Base-by-base conservation (phyloP, 2,888 invertebrate species). In the Epirrita christyi region DNA sequence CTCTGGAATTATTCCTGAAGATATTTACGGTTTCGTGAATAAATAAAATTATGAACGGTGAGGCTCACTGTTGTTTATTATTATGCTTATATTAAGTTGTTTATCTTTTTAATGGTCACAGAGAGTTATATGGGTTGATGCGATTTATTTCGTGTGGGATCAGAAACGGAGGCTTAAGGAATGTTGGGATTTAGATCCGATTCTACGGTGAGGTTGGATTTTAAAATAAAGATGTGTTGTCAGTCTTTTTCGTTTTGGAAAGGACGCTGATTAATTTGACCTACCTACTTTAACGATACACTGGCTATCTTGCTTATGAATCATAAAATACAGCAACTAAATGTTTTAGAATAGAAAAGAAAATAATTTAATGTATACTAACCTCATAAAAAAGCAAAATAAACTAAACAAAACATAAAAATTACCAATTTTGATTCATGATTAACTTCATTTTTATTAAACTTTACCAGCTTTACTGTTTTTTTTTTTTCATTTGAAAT, bases 1-100 rank as follows among this genome's bases (percentile, higher is more conserved):
- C 90, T 90, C 85, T 80, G 81, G 87, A 89, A 91, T 92, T 89
- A 92, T 90, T 89, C 80, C 87, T 84, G 86, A 84, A 83, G 87
- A 89, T 92, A 91, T 92, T 91, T 91, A 92, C 88, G 85, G 81
- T 88, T 88, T 88, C 87, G 84, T 89, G 89, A 90, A 92, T 92
- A 91, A 92, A 91, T 91, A 92, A 91, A 91, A 90, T 92, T 90
- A 91, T 59, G 59, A 55, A 82, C 86, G 83, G 74, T 71, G 66
- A 70, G 73, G 68, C 68, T 71, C 73, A 69, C 76, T 72, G 78
- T 88, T 89, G 84, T 92, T 91, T 91, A 91, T 89, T 90, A 86
- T 90, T 88, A 90, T 91, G 83, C 86, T 84, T 90, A 88, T 89
- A 91, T 92, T 90, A 92, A 91, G 91, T 89, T 89, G 88, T 90